Evolutionary conservation across 2,113 vertebrate species (phyloP).

Genomic region (Serinus canaria): DNA sequence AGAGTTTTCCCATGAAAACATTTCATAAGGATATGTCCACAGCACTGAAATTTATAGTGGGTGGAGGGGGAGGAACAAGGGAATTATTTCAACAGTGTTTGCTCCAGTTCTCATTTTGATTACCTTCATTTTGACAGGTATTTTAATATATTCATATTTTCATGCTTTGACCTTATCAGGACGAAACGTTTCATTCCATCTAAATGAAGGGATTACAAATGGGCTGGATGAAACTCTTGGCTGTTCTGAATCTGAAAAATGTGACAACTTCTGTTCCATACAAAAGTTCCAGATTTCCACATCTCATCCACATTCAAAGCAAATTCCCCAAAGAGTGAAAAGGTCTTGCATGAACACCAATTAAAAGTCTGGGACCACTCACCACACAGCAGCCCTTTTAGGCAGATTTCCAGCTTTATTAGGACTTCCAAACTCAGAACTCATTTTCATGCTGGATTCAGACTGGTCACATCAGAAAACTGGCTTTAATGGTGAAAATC

Average conservation of each 20-base stretch:
- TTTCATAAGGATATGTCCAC: constrained; percentile 34
- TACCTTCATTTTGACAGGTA: constrained; percentile 67
- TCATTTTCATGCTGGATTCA: constrained; percentile 2
- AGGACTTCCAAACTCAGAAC: background rate
- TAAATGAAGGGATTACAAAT: constrained; percentile 67
- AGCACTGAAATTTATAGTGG: constrained; percentile 1
- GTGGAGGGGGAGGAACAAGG: fast-evolving
- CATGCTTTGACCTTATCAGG: constrained; percentile 66
- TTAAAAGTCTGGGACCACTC: background rate
- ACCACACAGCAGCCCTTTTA: background rate
- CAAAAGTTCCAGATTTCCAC: constrained; percentile 31
- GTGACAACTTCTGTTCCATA: constrained; percentile 24
- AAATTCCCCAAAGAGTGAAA: constrained; percentile 3
- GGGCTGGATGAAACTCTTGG: constrained; percentile 33
- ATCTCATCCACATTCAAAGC: background rate
- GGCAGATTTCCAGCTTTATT: constrained; percentile 18
- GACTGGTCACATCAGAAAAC: background rate
- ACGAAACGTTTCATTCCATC: constrained; percentile 62
- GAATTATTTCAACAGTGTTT: constrained; percentile 53
- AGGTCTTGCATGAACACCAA: constrained; percentile 10
- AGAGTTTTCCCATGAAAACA: constrained; percentile 43
- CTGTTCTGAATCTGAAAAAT: constrained; percentile 30
- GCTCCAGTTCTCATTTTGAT: constrained; percentile 63
- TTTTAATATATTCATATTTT: constrained; percentile 67
- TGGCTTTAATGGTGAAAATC: background rate